These are phyloP conservation scores for Loripinus fragilis DNA, from an alignment of 2,888 invertebrate genomes.

Conservation along the genomic window DNA sequence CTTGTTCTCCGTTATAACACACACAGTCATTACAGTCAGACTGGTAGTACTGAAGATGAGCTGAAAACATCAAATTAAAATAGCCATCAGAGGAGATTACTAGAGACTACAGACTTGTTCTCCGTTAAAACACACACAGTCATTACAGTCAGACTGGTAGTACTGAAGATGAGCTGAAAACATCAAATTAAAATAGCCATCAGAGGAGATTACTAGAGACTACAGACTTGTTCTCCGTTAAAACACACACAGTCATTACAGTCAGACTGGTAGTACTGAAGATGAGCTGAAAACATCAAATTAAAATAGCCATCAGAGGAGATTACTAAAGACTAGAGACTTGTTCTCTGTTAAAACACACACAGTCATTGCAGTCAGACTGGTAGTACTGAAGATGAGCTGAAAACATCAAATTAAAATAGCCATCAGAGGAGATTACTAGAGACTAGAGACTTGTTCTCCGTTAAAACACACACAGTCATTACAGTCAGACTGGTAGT, in stretches of 20 bases:
- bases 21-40: constrained; percentile 94
- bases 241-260: constrained; percentile 95
- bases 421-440: too few relatives aligned
- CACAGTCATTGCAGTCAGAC: constrained; percentile 94
- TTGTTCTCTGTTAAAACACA: constrained; percentile 92
- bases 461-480: constrained; percentile 93
- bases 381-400: constrained; percentile 87
- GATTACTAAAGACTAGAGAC: too few relatives aligned
- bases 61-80: background rate
- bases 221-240: constrained; percentile 93
- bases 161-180: constrained; percentile 83
- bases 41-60: constrained; percentile 87
- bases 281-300: background rate
- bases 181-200: too few relatives aligned
- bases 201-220: too few relatives aligned
- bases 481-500: constrained; percentile 93
- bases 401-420: background rate
- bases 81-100: too few relatives aligned
- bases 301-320: too few relatives aligned
- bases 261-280: constrained; percentile 90
- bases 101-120: constrained; percentile 94
- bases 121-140: constrained; percentile 93
- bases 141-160: constrained; percentile 93
- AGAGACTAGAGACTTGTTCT: constrained; percentile 93
- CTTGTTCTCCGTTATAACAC: constrained; percentile 93